phyloP scores from a whole-genome alignment of 2,113 vertebrate species.

The Henicopernis longicauda region DNA sequence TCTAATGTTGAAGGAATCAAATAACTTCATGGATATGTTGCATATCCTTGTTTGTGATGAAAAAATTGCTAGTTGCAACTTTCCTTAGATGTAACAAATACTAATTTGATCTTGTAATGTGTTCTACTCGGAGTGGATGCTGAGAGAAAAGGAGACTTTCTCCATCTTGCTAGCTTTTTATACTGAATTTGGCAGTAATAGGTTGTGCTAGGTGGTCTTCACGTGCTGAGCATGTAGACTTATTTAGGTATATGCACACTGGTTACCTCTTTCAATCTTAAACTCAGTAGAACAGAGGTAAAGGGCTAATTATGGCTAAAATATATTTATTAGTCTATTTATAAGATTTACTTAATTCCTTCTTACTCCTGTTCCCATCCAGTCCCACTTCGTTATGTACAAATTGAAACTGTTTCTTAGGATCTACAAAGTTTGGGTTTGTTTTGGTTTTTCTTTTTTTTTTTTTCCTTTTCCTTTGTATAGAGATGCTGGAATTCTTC shows the following conservation, averaged over 20 bases:
- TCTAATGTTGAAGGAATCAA: not conserved
- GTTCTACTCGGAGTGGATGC: not conserved
- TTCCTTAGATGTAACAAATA: not conserved
- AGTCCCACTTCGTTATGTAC: not conserved
- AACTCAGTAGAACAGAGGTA: slow-evolving; percentile 60
- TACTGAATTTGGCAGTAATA: slow-evolving; percentile 34
- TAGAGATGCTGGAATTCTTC: slow-evolving; percentile 2
- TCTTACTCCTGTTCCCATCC: not conserved
- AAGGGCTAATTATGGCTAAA: slow-evolving; percentile 59
- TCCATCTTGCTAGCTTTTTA: slow-evolving; percentile 17
- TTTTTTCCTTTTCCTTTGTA: not conserved
- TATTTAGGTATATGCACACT: slow-evolving; percentile 48
- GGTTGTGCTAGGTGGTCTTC: slow-evolving; percentile 30
- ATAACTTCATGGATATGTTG: not conserved
- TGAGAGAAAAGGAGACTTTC: not conserved
- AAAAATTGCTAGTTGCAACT: not conserved
- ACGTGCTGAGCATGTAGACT: slow-evolving; percentile 51
- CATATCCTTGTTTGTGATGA: not conserved
- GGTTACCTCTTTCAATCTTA: slow-evolving; percentile 59
- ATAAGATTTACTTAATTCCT: slow-evolving; percentile 19
- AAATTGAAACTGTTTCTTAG: not conserved
- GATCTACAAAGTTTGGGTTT: not conserved
- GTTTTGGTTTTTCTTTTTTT: not conserved
- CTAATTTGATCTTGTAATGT: slow-evolving; percentile 11
- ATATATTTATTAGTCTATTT: slow-evolving; percentile 65